Percentiles rank a stretch among this genome's conserved stretches.
phyloP scores from a whole-genome alignment of 2,113 vertebrate species.

The Balaeniceps rex region DNA sequence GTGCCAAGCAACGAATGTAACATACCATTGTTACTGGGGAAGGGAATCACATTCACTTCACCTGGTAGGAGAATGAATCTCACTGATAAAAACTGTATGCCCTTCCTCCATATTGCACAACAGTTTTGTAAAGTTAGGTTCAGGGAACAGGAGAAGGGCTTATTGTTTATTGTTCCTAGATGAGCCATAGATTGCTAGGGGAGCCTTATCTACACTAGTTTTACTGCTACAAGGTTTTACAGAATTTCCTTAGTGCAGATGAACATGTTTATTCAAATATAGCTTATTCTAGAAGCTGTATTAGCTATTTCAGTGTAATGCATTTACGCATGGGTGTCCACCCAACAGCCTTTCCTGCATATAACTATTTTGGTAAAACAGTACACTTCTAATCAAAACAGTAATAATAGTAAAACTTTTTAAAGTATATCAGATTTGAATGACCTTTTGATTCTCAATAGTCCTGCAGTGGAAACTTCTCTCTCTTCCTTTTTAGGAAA shows the following conservation, averaged over 20 bases:
- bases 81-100: neutral
- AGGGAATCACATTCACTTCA: neutral
- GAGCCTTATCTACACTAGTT: neutral
- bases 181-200: neutral
- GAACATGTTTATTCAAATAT: neutral
- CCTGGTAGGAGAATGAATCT: neutral
- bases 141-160: neutral
- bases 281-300: neutral
- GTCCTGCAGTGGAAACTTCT: slow-evolving; percentile 1
- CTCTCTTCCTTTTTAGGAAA: slow-evolving; percentile 40
- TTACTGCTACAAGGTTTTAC: neutral
- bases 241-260: neutral
- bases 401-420: neutral
- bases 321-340: neutral
- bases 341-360: slow-evolving; percentile 8
- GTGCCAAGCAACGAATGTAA: neutral
- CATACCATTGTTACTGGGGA: neutral
- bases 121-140: neutral
- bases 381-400: neutral
- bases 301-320: neutral
- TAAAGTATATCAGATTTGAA: slow-evolving; percentile 18
- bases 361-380: slow-evolving; percentile 19
- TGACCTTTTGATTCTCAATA: slow-evolving; percentile 50
- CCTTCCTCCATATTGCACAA: neutral
- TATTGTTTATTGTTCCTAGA: neutral